phyloP scores from a whole-genome alignment of 2,888 invertebrate species.

The Drosophila mettleri region DNA sequence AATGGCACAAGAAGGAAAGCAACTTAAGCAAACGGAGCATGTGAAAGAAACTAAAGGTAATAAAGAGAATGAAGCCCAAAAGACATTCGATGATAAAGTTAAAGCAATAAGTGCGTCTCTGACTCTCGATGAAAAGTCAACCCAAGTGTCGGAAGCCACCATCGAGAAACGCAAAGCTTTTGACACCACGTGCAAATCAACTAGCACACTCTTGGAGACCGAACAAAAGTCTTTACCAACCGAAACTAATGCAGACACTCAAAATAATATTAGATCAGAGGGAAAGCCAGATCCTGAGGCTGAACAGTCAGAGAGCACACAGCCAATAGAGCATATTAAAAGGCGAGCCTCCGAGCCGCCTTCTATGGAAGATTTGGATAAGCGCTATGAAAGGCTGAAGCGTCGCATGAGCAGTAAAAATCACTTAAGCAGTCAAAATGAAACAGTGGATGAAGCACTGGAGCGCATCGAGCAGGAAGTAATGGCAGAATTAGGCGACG shows the following conservation, averaged over 20 bases:
- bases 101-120: slow-evolving; percentile 40
- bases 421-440: slow-evolving; percentile 37
- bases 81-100: slow-evolving; percentile 53
- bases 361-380: slow-evolving; percentile 79
- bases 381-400: slow-evolving; percentile 74
- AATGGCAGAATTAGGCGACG: slow-evolving; percentile 44
- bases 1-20: slow-evolving; percentile 1
- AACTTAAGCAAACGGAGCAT: not conserved
- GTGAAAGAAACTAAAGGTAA: not conserved
- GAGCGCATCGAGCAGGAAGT: slow-evolving; percentile 68
- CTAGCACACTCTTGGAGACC: slow-evolving; percentile 6
- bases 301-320: slow-evolving; percentile 11
- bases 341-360: slow-evolving; percentile 76
- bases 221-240: not conserved
- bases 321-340: slow-evolving; percentile 40
- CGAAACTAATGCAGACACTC: not conserved
- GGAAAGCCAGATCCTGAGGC: not conserved
- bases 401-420: slow-evolving; percentile 68
- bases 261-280: slow-evolving; percentile 8
- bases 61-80: slow-evolving; percentile 16
- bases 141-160: slow-evolving; percentile 1
- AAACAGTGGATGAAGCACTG: slow-evolving; percentile 63
- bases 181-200: slow-evolving; percentile 21
- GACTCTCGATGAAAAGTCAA: slow-evolving; percentile 8
- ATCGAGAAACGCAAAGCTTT: slow-evolving; percentile 13